These are phyloP conservation scores for Eurytoma adleriae DNA, from an alignment of 2,888 invertebrate genomes.

Conservation along the genomic window DNA sequence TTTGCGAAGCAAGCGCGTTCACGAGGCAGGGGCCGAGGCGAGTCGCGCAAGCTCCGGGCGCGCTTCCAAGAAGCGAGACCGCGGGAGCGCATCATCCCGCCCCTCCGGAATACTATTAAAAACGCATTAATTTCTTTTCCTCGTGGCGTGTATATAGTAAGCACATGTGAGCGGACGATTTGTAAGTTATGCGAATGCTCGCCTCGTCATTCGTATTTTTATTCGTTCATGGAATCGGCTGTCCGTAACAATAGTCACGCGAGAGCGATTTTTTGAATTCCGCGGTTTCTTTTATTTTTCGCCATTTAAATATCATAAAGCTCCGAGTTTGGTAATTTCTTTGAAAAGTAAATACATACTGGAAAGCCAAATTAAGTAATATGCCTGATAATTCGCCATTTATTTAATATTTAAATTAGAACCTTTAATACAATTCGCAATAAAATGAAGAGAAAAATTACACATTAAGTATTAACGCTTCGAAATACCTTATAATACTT, in stretches of 20 bases:
- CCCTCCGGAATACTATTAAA: conserved; percentile 66
- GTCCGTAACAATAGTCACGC: conserved; percentile 33
- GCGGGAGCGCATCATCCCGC: neutral
- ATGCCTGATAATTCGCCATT: too few species aligned
- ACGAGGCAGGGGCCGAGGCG: too few species aligned
- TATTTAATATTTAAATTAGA: too few species aligned
- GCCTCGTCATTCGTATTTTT: conserved; percentile 11
- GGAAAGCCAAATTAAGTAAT: too few species aligned
- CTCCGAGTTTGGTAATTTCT: too few species aligned
- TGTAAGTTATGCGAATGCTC: neutral
- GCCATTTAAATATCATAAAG: too few species aligned
- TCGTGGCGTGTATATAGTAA: neutral
- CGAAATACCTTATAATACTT: too few species aligned
- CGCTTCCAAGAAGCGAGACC: conserved; percentile 1
- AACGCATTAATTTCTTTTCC: conserved; percentile 68
- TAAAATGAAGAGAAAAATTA: too few species aligned
- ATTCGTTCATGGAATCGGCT: conserved; percentile 4
- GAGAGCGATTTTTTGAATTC: conserved; percentile 27
- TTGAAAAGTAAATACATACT: too few species aligned
- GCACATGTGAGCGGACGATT: neutral
- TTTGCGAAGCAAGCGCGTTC: conserved; percentile 18
- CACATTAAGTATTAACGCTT: too few species aligned
- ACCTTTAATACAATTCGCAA: too few species aligned
- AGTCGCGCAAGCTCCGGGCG: neutral
- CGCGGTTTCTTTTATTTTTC: neutral